These are phyloP conservation scores for Phaedon cochleariae DNA, from an alignment of 2,888 invertebrate species.

Conservation along the genomic window DNA sequence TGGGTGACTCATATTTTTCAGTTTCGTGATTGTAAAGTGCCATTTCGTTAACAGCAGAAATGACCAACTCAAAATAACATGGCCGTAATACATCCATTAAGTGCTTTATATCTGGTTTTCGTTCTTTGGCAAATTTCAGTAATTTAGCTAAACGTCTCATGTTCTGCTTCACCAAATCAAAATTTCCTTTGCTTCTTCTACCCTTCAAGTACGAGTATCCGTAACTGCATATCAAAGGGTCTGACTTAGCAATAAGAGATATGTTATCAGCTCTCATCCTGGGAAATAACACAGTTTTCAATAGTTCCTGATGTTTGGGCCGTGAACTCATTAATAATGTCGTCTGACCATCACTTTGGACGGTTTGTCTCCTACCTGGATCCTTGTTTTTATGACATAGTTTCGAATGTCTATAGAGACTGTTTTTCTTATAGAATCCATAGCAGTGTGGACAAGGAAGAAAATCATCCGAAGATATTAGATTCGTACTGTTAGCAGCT, in stretches of 20 bases:
- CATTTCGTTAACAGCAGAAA: constrained; percentile 38
- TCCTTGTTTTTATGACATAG: neutral
- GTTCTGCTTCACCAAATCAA: constrained; percentile 37
- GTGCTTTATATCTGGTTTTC: constrained; percentile 31
- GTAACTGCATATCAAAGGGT: constrained; percentile 35
- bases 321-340: too few relatives aligned
- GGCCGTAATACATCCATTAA: constrained; percentile 39
- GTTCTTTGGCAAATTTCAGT: constrained; percentile 25
- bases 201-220: constrained; percentile 42
- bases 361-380: neutral
- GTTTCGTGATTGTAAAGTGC: constrained; percentile 38
- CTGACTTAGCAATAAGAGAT: constrained; percentile 24
- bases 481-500: too few relatives aligned
- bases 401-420: constrained; percentile 15
- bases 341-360: neutral
- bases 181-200: constrained; percentile 39
- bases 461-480: neutral
- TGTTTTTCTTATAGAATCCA: constrained; percentile 12
- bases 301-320: neutral
- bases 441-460: constrained; percentile 5
- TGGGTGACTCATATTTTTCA: constrained; percentile 44
- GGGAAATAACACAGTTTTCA: constrained; percentile 24
- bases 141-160: constrained; percentile 36
- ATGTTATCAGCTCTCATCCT: constrained; percentile 30
- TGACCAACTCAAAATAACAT: constrained; percentile 31